A percentile compares a stretch with the other conserved stretches of the same genome.
These are phyloP conservation scores for Petrocephalus schoutedeni DNA, from an alignment of 2,797 vertebrate species.

Conservation along the genomic window DNA sequence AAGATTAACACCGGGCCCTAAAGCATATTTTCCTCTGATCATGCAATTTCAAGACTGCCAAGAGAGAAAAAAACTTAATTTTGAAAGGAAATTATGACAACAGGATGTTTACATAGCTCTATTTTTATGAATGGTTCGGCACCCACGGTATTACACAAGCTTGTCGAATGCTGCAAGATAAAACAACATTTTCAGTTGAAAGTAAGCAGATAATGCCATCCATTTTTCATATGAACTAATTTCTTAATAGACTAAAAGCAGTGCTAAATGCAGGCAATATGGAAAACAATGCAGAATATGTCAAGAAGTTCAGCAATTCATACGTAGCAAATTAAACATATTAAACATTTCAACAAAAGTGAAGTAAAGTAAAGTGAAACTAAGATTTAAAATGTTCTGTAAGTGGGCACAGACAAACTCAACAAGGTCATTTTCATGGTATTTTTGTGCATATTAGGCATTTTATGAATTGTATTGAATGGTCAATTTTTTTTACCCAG, in stretches of 20 bases:
- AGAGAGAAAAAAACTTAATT: not conserved
- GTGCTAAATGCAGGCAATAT: not conserved
- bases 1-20: not conserved
- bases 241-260: not conserved
- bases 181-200: not conserved
- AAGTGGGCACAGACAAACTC: not conserved
- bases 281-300: not conserved
- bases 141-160: not conserved
- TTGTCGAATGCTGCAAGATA: not conserved
- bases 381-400: not conserved
- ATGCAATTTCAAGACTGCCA: not conserved
- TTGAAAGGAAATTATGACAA: slow-evolving; percentile 17
- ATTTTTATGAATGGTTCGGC: slow-evolving; percentile 1
- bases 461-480: not conserved
- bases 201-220: not conserved
- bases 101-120: slow-evolving; percentile 11
- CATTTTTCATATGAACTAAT: not conserved
- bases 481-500: not conserved
- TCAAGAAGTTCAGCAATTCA: not conserved
- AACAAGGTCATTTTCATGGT: not conserved
- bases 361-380: not conserved
- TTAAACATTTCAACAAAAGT: not conserved
- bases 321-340: not conserved
- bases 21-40: not conserved
- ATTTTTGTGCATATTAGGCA: not conserved